A percentile compares a stretch with the other conserved stretches of the same genome.
These are phyloP conservation scores for Bolinopsis microptera DNA, from an alignment of 37 sponge, comb jelly and placozoan genomes.

Conservation along the genomic window DNA sequence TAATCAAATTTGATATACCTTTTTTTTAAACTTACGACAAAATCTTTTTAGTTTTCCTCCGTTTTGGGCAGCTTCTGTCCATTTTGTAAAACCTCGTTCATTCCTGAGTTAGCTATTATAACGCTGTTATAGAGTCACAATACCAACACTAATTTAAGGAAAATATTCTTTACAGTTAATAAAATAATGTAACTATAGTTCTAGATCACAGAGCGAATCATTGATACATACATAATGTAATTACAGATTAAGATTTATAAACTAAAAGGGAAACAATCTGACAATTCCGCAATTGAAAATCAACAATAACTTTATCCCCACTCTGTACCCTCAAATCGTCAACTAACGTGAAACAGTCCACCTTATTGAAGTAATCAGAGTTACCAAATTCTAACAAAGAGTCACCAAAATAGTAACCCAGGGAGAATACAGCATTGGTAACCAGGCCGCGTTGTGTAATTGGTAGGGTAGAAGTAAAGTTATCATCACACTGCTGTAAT, in stretches of 20 bases:
- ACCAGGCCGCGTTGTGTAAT: not conserved
- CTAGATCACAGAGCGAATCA: too few species aligned
- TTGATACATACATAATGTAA: too few species aligned
- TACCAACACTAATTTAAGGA: too few species aligned
- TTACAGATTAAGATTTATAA: not conserved
- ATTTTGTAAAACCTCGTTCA: not conserved
- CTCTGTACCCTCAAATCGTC: not conserved
- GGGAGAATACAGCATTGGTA: not conserved
- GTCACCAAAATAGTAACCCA: not conserved
- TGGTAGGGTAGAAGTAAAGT: not conserved
- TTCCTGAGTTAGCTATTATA: too few species aligned
- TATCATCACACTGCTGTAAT: not conserved
- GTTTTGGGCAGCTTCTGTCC: constrained; percentile 41
- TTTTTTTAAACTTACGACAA: not conserved
- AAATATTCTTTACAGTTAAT: too few species aligned
- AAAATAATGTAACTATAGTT: too few species aligned
- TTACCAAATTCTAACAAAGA: not conserved
- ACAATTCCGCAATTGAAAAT: not conserved
- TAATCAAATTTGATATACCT: too few species aligned
- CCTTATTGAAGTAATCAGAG: constrained; percentile 25
- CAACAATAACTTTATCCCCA: not conserved
- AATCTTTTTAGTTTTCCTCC: constrained; percentile 52
- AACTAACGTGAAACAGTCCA: constrained; percentile 6
- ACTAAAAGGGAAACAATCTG: not conserved
- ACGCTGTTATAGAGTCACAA: too few species aligned